phyloP scores from a whole-genome alignment of 2,888 invertebrate genomes.

The Coecobrya sp. region DNA sequence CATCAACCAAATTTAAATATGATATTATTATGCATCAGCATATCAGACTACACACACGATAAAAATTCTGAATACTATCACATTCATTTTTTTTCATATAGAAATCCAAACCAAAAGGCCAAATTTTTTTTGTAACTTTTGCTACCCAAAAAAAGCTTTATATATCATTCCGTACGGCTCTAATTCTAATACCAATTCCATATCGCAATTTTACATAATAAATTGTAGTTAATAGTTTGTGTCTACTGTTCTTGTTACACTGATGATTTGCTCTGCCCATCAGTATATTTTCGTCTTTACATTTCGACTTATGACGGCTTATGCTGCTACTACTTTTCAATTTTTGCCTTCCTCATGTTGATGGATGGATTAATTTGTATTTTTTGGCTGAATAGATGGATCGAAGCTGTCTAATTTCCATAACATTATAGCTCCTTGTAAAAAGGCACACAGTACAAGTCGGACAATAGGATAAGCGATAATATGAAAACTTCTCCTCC shows the following conservation, averaged over 20 bases:
- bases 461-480: neutral
- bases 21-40: neutral
- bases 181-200: neutral
- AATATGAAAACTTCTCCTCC: conserved; percentile 19
- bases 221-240: no score
- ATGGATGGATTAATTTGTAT: conserved; percentile 34
- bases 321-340: neutral
- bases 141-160: neutral
- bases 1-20: neutral
- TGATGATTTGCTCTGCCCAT: no score
- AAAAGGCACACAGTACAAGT: conserved; percentile 9
- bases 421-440: conserved; percentile 20
- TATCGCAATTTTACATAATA: neutral
- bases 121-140: neutral
- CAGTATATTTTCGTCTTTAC: no score
- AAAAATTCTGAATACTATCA: neutral
- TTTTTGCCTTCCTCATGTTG: conserved; percentile 25
- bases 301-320: neutral
- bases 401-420: conserved; percentile 48
- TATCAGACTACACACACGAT: neutral
- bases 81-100: no score
- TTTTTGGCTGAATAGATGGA: conserved; percentile 56
- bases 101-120: no score
- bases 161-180: neutral
- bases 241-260: neutral